Conservation (phyloP, 2,797 vertebrate genomes). For the Channa striata region DNA sequence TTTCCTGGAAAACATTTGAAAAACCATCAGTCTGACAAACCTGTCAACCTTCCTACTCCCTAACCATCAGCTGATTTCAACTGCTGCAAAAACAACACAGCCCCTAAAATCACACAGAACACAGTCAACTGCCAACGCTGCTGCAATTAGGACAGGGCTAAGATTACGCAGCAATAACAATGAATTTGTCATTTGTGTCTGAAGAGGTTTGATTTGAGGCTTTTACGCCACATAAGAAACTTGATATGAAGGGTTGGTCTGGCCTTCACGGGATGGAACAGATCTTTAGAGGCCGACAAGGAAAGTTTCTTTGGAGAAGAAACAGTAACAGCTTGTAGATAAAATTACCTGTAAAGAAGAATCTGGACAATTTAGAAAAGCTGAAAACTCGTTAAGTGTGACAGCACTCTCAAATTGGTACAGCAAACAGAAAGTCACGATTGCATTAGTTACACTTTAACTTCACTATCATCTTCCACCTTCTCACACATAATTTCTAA, state of each 20-base stretch:
- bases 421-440: too few species aligned
- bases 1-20: slow-evolving; percentile 35
- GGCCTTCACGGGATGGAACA: slow-evolving; percentile 7
- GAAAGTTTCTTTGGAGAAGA: neutral
- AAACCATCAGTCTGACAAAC: slow-evolving; percentile 45
- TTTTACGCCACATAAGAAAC: neutral
- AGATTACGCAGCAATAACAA: slow-evolving; percentile 28
- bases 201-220: slow-evolving; percentile 31
- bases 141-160: neutral
- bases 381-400: neutral
- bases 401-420: too few species aligned
- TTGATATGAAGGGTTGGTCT: neutral
- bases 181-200: slow-evolving; percentile 30
- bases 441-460: too few species aligned
- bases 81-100: slow-evolving; percentile 52
- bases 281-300: neutral
- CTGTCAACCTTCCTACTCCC: slow-evolving; percentile 23
- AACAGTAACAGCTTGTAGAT: neutral
- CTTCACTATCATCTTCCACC: too few species aligned
- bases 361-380: neutral
- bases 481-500: too few species aligned
- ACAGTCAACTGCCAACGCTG: slow-evolving; percentile 26
- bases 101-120: slow-evolving; percentile 24
- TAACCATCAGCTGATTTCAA: slow-evolving; percentile 24
- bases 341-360: neutral